A percentile compares a stretch with the other conserved stretches of the same genome.
These are phyloP conservation scores for Panurus biarmicus DNA, from an alignment of 2,113 vertebrate genomes.

Conservation along the genomic window DNA sequence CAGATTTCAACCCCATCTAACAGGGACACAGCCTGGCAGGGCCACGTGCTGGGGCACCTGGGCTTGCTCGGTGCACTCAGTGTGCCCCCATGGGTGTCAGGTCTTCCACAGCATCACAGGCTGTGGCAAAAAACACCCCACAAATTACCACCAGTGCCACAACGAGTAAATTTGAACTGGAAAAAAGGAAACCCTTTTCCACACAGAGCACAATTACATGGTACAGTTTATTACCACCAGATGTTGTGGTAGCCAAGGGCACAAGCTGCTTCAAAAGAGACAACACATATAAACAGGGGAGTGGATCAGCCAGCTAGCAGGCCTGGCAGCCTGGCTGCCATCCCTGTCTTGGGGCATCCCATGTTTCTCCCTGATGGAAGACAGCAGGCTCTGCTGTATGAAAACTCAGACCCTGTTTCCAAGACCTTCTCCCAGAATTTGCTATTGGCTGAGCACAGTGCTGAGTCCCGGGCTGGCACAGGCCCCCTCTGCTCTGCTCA, in stretches of 20 bases:
- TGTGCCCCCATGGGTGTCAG: rapidly evolving
- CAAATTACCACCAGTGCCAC: background rate
- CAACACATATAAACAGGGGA: background rate
- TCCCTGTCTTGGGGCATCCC: background rate
- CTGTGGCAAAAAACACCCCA: background rate
- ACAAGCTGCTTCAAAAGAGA: conserved; percentile 7
- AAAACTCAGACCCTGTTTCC: background rate
- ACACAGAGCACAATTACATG: background rate
- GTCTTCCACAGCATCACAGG: background rate
- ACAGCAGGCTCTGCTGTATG: background rate
- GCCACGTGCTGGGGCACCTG: rapidly evolving
- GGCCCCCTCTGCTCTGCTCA: background rate
- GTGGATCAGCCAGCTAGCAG: background rate
- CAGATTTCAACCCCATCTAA: background rate
- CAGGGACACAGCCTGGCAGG: background rate
- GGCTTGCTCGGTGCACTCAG: background rate
- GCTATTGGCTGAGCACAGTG: background rate
- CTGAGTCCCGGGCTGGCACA: background rate
- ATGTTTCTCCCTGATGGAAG: background rate
- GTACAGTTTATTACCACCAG: background rate
- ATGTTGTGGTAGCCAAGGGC: conserved; percentile 8
- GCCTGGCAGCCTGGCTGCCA: background rate
- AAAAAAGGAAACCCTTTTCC: background rate
- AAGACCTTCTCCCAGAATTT: background rate
- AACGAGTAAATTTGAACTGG: background rate